Percentiles rank a stretch among this genome's conserved stretches.
Evolutionary conservation across 1,140 invertebrate species (phyloP).

Genomic region (Lucilia sericata): DNA sequence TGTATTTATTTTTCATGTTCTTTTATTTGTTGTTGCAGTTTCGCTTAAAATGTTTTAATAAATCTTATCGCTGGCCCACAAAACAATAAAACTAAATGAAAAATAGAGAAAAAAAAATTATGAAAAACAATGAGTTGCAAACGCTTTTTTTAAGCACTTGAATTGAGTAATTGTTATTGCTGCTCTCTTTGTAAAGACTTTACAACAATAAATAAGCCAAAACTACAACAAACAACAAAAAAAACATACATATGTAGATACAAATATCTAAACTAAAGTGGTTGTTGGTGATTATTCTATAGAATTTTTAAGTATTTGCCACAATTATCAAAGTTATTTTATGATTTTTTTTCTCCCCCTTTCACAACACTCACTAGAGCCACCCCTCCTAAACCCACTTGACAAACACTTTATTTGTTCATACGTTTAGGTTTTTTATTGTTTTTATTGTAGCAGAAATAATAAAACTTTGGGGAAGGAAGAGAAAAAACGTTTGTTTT

Average conservation of each 20-base stretch:
- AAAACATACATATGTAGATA: neutral
- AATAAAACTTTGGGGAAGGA: neutral
- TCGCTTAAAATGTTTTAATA: neutral
- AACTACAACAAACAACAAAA: too few species aligned
- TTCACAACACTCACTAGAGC: too few species aligned
- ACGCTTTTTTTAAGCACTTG: neutral
- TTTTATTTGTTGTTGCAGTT: neutral
- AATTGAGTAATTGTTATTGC: neutral
- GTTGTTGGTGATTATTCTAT: neutral
- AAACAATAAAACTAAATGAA: conserved; percentile 5
- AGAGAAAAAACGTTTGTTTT: conserved; percentile 13
- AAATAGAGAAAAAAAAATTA: neutral
- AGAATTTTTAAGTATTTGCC: neutral
- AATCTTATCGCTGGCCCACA: neutral
- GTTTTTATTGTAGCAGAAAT: neutral
- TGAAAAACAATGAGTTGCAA: neutral
- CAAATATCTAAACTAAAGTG: neutral
- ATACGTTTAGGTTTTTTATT: neutral
- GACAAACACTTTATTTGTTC: neutral
- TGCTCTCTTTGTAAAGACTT: neutral
- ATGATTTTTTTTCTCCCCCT: neutral
- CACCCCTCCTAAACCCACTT: too few species aligned
- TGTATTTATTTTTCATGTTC: neutral
- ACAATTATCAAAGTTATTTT: neutral
- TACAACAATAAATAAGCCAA: too few species aligned